Percentiles rank a stretch among this genome's conserved stretches.
These are phyloP conservation scores for Neoscelio sp. DNA, from an alignment of 2,888 invertebrate genomes.

Conservation along the genomic window DNA sequence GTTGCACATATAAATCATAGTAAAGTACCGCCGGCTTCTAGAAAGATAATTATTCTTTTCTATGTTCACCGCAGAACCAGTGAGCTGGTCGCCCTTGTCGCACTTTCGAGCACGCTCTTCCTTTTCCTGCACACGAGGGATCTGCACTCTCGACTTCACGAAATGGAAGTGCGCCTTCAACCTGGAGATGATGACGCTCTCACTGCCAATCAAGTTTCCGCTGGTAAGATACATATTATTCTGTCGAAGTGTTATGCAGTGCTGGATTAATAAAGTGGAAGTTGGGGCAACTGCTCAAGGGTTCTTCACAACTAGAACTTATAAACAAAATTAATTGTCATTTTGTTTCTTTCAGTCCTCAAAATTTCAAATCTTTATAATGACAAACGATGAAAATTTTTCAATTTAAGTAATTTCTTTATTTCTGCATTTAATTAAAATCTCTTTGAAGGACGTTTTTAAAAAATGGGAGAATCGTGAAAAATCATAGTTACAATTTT, in stretches of 20 bases:
- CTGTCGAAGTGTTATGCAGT: neutral
- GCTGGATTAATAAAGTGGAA: too few species aligned
- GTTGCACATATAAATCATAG: slow-evolving; percentile 17
- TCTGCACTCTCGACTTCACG: slow-evolving; percentile 90
- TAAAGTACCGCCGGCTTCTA: slow-evolving; percentile 1
- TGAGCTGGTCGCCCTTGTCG: slow-evolving; percentile 92
- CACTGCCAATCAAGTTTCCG: slow-evolving; percentile 84
- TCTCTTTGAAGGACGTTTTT: too few species aligned
- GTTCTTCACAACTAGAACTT: too few species aligned
- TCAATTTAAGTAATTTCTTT: too few species aligned
- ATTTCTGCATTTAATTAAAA: too few species aligned
- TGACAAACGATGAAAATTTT: too few species aligned
- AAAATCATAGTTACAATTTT: too few species aligned
- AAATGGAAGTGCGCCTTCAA: slow-evolving; percentile 91
- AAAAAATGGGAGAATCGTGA: too few species aligned
- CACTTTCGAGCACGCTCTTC: slow-evolving; percentile 92
- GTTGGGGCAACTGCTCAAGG: too few species aligned
- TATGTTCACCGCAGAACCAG: slow-evolving; percentile 87
- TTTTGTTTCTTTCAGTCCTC: too few species aligned
- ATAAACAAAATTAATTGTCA: too few species aligned
- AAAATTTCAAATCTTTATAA: too few species aligned
- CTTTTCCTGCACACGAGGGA: slow-evolving; percentile 93
- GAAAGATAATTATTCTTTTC: slow-evolving; percentile 53
- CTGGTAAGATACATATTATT: slow-evolving; percentile 80
- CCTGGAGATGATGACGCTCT: slow-evolving; percentile 85